A percentile compares a stretch with the other conserved stretches of the same genome.
Conservation (phyloP, 37 sponge, comb jelly and placozoan species). For the Ianthella basta region DNA sequence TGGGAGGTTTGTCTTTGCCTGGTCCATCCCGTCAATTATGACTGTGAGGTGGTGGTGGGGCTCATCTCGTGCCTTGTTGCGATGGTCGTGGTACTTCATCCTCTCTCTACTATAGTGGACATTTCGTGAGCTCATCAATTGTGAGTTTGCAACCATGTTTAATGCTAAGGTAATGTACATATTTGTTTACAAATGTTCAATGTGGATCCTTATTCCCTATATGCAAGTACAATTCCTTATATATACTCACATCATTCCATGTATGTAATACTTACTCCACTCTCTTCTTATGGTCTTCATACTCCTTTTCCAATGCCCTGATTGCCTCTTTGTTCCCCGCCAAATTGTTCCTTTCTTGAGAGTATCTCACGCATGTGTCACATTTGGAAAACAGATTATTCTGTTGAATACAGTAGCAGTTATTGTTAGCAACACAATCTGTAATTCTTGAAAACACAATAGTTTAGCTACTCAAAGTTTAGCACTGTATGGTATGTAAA, state of each 20-base stretch:
- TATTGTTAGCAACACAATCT: background rate
- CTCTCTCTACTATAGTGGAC: slow-evolving; percentile 37
- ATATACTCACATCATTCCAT: too few species aligned
- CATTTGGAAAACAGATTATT: slow-evolving; percentile 53
- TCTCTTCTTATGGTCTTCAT: slow-evolving; percentile 30
- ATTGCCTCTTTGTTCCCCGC: slow-evolving; percentile 30
- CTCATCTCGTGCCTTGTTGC: slow-evolving; percentile 48
- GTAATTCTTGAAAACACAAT: too few species aligned
- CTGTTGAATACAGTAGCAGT: slow-evolving; percentile 25
- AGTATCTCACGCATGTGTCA: slow-evolving; percentile 47
- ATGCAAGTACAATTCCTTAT: too few species aligned
- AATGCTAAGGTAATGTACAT: too few species aligned
- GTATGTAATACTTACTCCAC: slow-evolving; percentile 61
- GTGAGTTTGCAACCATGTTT: too few species aligned
- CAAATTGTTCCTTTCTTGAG: slow-evolving; percentile 33
- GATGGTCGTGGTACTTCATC: slow-evolving; percentile 50
- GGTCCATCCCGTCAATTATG: slow-evolving; percentile 66
- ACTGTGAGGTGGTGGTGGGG: slow-evolving; percentile 31
- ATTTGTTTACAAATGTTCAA: too few species aligned
- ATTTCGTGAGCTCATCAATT: too few species aligned
- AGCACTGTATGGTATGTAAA: too few species aligned
- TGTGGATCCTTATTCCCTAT: too few species aligned
- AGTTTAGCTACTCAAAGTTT: too few species aligned
- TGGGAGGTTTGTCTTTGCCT: slow-evolving; percentile 43
- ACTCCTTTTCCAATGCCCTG: slow-evolving; percentile 24